A percentile compares a stretch with the other conserved stretches of the same genome.
Conservation (phyloP, 1,140 invertebrate species). For the Fopius arisanus region DNA sequence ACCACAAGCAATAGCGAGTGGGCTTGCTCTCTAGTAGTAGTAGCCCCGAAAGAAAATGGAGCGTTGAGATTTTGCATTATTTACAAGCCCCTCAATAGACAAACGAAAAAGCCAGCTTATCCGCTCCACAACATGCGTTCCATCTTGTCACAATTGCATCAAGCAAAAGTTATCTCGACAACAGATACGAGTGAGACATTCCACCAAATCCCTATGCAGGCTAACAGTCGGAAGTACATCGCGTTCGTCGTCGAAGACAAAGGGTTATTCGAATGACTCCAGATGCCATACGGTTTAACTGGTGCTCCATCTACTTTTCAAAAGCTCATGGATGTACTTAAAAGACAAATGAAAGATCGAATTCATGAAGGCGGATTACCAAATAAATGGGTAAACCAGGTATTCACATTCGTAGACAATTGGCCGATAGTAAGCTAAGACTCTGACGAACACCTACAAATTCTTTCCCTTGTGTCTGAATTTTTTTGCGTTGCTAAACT, state of each 20-base stretch:
- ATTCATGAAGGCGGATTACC: constrained; percentile 18
- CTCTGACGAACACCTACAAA: constrained; percentile 21
- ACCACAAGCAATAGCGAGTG: constrained; percentile 30
- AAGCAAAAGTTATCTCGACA: constrained; percentile 39
- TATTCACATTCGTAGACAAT: constrained; percentile 19
- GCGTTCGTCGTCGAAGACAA: constrained; percentile 43
- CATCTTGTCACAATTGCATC: constrained; percentile 36
- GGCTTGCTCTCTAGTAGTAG: constrained; percentile 21
- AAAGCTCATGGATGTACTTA: constrained; percentile 24
- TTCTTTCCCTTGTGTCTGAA: constrained; percentile 13
- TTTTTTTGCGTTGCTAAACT: constrained; percentile 14
- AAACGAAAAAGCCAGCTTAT: constrained; percentile 32
- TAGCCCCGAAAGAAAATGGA: constrained; percentile 15
- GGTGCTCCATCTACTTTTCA: constrained; percentile 29
- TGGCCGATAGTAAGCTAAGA: constrained; percentile 23
- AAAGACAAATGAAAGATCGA: constrained; percentile 9
- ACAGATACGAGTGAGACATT: constrained; percentile 47
- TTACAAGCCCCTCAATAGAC: constrained; percentile 22
- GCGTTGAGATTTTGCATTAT: constrained; percentile 25
- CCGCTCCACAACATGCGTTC: constrained; percentile 27
- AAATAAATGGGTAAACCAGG: constrained; percentile 26
- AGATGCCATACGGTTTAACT: constrained; percentile 51
- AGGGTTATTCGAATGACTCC: constrained; percentile 54
- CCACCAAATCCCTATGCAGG: constrained; percentile 29
- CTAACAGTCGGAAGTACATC: constrained; percentile 28